Base-by-base conservation (phyloP, 2,888 invertebrate genomes). In the Mythimna loreyi region DNA sequence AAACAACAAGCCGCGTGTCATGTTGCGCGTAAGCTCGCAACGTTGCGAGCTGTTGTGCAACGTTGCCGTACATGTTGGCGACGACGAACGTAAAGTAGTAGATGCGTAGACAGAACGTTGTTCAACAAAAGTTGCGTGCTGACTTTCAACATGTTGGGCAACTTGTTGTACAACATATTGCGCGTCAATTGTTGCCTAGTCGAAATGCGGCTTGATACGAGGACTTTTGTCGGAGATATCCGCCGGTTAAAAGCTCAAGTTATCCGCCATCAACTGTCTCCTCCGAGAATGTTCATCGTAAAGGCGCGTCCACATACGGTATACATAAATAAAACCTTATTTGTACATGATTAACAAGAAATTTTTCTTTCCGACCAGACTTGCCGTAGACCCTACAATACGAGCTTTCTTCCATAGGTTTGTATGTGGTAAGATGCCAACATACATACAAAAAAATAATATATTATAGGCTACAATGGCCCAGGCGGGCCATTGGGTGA, bases 341-440 rank as follows among this genome's bases (percentile, higher is more conserved):
- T 61, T 82, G 79, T 83, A 84, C 82, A 84, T 85, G 86, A 93
- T 94, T 94, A 94, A 94, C 89, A 81, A 91, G 89, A 88, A 87
- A 86, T 92, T 95, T 94, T 93, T 92, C 91, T 94, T 91, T 91
- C 86, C 90, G 92, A 91, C 92, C 93, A 93, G 93, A 93, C 90
- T 91, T 87, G 95, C 94, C 93, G 86, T 90, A 89, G 92, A 91
- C 91, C 40, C 90, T 84, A 89, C 87, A 87, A 88, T 87, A 86
- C 89, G 83, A 87, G 85, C 75, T 83, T 72, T 67, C 84, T 62
- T 43, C 81, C 84, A 93, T 95, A 95, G 95, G 95, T 96, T 95
- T 95, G 95, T 96, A 96, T 96, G 95, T 96, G 95, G 95, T 96
- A 95, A 95, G 95, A 94, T 87, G 87, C 95, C 95, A 94, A 93